Percentiles rank a stretch among this genome's conserved stretches.
Conservation (phyloP, 1,140 invertebrate genomes). For the Geopemphigus sp. region DNA sequence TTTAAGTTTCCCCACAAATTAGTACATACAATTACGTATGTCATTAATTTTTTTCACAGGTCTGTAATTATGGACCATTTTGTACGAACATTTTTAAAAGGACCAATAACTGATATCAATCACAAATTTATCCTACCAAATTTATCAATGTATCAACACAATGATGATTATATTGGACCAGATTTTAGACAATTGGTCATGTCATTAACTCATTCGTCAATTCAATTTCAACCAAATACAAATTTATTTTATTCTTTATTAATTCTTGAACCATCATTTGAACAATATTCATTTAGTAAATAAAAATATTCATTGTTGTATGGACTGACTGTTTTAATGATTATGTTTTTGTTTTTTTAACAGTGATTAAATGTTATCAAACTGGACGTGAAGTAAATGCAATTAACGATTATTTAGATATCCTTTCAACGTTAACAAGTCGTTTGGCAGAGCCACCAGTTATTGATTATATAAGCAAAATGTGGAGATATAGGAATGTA, state of each 20-base stretch:
- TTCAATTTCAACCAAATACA: constrained; percentile 24
- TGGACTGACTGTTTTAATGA: neutral
- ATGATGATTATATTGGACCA: constrained; percentile 40
- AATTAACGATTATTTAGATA: constrained; percentile 39
- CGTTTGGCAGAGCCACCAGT: constrained; percentile 31
- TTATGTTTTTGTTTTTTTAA: neutral
- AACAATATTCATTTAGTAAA: constrained; percentile 42
- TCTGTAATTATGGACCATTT: constrained; percentile 37
- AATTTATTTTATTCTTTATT: constrained; percentile 44
- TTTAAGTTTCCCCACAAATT: neutral
- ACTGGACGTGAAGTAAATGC: constrained; percentile 35
- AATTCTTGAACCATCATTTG: constrained; percentile 35
- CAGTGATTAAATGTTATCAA: constrained; percentile 27
- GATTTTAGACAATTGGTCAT: constrained; percentile 39
- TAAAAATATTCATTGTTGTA: neutral
- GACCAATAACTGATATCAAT: constrained; percentile 40
- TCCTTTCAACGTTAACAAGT: constrained; percentile 37
- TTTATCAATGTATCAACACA: constrained; percentile 29
- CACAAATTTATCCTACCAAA: constrained; percentile 45
- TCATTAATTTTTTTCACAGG: neutral
- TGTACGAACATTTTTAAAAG: constrained; percentile 40
- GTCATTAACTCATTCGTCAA: constrained; percentile 27
- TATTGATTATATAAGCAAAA: constrained; percentile 35
- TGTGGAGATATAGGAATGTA: constrained; percentile 18
- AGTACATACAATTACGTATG: neutral